These are phyloP conservation scores for Miltochrista miniata DNA, from an alignment of 2,888 invertebrate genomes.

Conservation along the genomic window DNA sequence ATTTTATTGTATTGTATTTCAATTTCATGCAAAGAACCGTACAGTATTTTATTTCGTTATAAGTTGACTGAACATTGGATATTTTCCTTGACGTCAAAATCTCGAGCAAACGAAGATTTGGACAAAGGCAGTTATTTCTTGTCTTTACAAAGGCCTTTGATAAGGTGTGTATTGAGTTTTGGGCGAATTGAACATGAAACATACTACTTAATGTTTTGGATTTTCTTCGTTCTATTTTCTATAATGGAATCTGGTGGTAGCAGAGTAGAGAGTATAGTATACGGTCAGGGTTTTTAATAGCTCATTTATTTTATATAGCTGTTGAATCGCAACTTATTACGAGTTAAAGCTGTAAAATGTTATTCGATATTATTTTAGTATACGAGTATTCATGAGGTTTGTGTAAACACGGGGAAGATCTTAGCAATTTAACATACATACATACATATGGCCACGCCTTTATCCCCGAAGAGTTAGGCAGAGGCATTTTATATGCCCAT, in stretches of 20 bases:
- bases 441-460: too few species aligned
- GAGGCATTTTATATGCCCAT: too few species aligned
- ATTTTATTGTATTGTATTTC: too few species aligned
- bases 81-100: conserved; percentile 15
- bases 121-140: conserved; percentile 22
- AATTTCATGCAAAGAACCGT: not conserved
- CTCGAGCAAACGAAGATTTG: conserved; percentile 4
- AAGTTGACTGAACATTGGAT: conserved; percentile 8
- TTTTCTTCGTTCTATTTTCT: not conserved
- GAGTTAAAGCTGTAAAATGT: too few species aligned
- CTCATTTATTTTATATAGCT: too few species aligned
- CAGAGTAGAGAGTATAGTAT: not conserved
- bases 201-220: not conserved
- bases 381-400: too few species aligned
- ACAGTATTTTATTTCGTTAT: conserved; percentile 5
- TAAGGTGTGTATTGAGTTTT: conserved; percentile 15
- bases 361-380: too few species aligned
- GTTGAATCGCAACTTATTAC: too few species aligned
- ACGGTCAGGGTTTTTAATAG: too few species aligned
- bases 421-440: too few species aligned
- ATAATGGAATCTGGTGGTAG: not conserved
- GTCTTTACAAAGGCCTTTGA: conserved; percentile 15
- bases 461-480: too few species aligned
- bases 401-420: too few species aligned
- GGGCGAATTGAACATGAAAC: not conserved